Conservation (phyloP, 2,113 vertebrate genomes). For the Eolophus roseicapilla region DNA sequence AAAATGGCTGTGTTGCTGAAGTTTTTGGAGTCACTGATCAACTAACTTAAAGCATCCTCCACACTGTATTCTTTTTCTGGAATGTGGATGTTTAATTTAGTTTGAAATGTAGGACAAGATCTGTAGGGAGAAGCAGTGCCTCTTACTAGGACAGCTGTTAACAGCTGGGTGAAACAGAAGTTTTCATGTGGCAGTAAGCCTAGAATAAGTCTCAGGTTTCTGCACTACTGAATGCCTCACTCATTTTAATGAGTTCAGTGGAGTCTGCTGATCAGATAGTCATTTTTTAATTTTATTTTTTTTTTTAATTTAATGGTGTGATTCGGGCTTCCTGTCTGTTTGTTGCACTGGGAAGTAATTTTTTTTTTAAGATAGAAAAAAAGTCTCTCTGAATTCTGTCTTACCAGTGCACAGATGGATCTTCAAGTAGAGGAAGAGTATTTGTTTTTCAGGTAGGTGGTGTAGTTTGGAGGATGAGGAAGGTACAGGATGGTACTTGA, state of each 20-base stretch:
- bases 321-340: neutral
- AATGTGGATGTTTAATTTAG: neutral
- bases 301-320: neutral
- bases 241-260: neutral
- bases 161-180: neutral
- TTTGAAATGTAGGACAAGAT: neutral
- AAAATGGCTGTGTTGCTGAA: neutral
- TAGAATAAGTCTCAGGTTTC: neutral
- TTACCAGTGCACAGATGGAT: neutral
- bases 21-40: neutral
- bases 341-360: neutral
- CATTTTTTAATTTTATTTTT: neutral
- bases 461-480: neutral
- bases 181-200: neutral
- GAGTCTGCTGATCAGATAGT: neutral
- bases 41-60: neutral
- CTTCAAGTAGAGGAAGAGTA: neutral
- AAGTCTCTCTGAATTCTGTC: neutral
- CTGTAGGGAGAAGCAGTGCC: neutral
- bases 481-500: neutral
- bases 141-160: neutral
- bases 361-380: neutral
- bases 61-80: neutral
- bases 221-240: neutral
- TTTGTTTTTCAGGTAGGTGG: neutral